Conservation (phyloP, 2,888 invertebrate genomes). For the Agonopterix heracliana region DNA sequence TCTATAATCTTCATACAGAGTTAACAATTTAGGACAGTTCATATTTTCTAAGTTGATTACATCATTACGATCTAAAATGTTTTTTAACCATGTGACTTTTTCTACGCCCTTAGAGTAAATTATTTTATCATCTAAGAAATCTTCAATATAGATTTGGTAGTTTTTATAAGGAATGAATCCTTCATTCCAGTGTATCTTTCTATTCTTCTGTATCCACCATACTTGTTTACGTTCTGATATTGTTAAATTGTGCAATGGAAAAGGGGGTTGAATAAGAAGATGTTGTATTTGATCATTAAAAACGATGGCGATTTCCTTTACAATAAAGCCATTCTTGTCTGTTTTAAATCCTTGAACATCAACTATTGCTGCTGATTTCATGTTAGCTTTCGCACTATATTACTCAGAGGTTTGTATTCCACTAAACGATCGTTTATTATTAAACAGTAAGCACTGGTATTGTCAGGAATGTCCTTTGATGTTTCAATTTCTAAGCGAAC, state of each 20-base stretch:
- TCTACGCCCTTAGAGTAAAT: slow-evolving; percentile 8
- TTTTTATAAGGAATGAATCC: slow-evolving; percentile 1
- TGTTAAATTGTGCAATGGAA: slow-evolving; percentile 4
- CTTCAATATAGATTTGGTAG: not conserved
- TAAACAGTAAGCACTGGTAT: slow-evolving; percentile 5
- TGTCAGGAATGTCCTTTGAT: slow-evolving; percentile 1
- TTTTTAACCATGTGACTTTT: slow-evolving; percentile 9
- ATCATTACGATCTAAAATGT: slow-evolving; percentile 1
- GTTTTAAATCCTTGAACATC: slow-evolving; percentile 14
- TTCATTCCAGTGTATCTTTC: slow-evolving; percentile 4
- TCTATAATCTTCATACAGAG: no score
- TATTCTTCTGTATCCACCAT: slow-evolving; percentile 9
- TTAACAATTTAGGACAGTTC: no score
- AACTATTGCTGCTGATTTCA: slow-evolving; percentile 8
- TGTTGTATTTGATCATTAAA: not conserved
- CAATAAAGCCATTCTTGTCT: not conserved
- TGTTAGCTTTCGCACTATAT: not conserved
- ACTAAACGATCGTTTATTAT: slow-evolving; percentile 6
- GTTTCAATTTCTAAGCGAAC: slow-evolving; percentile 9
- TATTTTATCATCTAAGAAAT: slow-evolving; percentile 3
- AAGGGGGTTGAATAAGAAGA: slow-evolving; percentile 6
- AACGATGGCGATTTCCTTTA: slow-evolving; percentile 11
- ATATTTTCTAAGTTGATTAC: slow-evolving; percentile 10
- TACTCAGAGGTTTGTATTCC: slow-evolving; percentile 4
- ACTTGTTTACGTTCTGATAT: slow-evolving; percentile 6